These are phyloP conservation scores for Thermophis baileyi DNA, from an alignment of 2,113 vertebrate species.

Conservation along the genomic window DNA sequence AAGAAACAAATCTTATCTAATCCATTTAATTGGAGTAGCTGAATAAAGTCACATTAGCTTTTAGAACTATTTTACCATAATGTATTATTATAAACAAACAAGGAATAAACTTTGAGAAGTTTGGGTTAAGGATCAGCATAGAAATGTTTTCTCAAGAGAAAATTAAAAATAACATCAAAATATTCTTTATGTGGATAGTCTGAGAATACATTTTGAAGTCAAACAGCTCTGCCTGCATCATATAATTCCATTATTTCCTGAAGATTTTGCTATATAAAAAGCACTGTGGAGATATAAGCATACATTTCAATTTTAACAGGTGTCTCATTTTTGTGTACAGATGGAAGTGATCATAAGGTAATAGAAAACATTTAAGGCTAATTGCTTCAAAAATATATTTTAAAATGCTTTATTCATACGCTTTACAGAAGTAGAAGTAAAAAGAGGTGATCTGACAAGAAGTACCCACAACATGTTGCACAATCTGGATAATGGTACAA, in stretches of 20 bases:
- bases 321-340: constrained; percentile 1
- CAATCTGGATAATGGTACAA: constrained; percentile 1
- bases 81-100: not conserved
- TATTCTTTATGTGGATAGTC: not conserved
- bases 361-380: not conserved
- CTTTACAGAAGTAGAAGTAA: not conserved
- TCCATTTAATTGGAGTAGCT: not conserved
- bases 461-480: not conserved
- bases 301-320: not conserved
- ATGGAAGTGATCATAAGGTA: constrained; percentile 8
- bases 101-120: not conserved
- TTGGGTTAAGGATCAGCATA: not conserved
- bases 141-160: not conserved
- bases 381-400: not conserved
- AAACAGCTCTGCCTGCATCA: not conserved
- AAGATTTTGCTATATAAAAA: not conserved
- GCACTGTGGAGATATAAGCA: not conserved
- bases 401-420: not conserved
- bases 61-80: not conserved
- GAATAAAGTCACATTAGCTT: not conserved
- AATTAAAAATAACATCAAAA: not conserved
- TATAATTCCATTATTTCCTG: not conserved
- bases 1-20: not conserved
- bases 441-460: not conserved
- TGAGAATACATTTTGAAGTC: not conserved